Percentiles rank a stretch among this genome's conserved stretches.
Conservation (phyloP, 1,140 invertebrate species). For the Drosophila persimilis region DNA sequence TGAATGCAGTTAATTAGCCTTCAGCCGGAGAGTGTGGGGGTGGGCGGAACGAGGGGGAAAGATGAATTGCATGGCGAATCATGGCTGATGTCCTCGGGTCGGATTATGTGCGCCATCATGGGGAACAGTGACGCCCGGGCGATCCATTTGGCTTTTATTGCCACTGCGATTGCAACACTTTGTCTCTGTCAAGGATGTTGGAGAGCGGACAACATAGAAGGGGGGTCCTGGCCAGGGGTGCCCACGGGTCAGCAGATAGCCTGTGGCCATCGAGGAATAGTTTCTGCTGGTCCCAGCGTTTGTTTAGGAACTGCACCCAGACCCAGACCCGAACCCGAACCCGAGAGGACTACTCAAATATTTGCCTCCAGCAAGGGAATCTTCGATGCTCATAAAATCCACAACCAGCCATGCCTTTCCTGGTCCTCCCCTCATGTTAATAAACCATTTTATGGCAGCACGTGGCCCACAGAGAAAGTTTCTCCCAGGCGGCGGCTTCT, state of each 20-base stretch:
- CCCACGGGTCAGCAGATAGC: slow-evolving; percentile 22
- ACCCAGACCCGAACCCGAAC: no score
- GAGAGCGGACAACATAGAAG: not conserved
- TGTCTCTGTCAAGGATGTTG: slow-evolving; percentile 30
- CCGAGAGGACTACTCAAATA: slow-evolving; percentile 29
- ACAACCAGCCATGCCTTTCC: slow-evolving; percentile 11
- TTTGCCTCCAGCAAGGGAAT: slow-evolving; percentile 50
- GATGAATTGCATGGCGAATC: slow-evolving; percentile 11
- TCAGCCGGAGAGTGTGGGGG: not conserved
- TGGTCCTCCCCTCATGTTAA: slow-evolving; percentile 49
- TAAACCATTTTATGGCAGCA: slow-evolving; percentile 72
- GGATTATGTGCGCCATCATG: slow-evolving; percentile 48
- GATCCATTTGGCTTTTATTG: slow-evolving; percentile 49
- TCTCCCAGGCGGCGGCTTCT: slow-evolving; percentile 36
- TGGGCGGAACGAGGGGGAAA: not conserved
- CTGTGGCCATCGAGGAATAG: slow-evolving; percentile 21
- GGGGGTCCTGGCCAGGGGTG: not conserved
- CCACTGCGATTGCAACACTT: slow-evolving; percentile 31
- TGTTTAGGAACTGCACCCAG: slow-evolving; percentile 44
- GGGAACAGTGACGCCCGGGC: slow-evolving; percentile 20
- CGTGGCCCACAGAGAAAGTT: slow-evolving; percentile 36
- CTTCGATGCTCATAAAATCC: slow-evolving; percentile 29
- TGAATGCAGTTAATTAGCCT: slow-evolving; percentile 67
- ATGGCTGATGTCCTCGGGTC: slow-evolving; percentile 17
- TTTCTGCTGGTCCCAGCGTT: slow-evolving; percentile 46